Base-by-base conservation (phyloP, 1,140 invertebrate genomes). In the Drosophila nigrodunni region DNA sequence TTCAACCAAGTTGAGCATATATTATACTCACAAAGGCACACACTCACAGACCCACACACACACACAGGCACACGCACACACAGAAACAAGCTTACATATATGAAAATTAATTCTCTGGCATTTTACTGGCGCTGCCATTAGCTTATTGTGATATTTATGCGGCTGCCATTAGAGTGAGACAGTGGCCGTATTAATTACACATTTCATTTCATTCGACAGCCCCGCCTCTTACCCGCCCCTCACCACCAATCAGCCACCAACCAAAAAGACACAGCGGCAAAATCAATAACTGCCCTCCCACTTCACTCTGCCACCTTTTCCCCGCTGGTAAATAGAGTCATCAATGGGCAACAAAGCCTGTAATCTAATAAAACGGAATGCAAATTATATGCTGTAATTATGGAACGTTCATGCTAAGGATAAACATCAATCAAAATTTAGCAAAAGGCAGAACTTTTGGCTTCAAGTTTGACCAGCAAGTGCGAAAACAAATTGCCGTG, bases 351-450 rank as follows among this genome's bases (percentile, higher is more conserved):
- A 58, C 35, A 47, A 52, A 83, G 58, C 68, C 70, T 60, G 64
- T 80, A 89, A 89, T 89, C 85, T 73, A 85, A 85, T 85, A 78
- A 80, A 88, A 80, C 83, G 85, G 77, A 88, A 83, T 71, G 71
- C 70, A 80, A 88, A 89, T 89, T 80, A 71, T 67, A 66, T 89
- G 60, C 66, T 76, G 69, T 88, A 88, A 88, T 88, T 80, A 83
- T 71, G 74, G 54, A 55, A 41, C 44, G 58, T 21, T 18, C 37
- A 18, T 47, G 71, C 67, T 74, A 82, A 64, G 73, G 18, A 70
- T 65, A 80, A 88, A 74, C 82, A 87, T 87, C 83, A 87, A 88
- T 87, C 82, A 87, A 68, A 80, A 77, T 79, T 79, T 74, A 75
- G 50, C 43, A 30, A 41, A 49, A 30, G 35, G 30, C 46, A 34